A percentile compares a stretch with the other conserved stretches of the same genome.
Evolutionary conservation across 2,113 vertebrate species (phyloP).

Genomic region (Gallinago paraguaiae): DNA sequence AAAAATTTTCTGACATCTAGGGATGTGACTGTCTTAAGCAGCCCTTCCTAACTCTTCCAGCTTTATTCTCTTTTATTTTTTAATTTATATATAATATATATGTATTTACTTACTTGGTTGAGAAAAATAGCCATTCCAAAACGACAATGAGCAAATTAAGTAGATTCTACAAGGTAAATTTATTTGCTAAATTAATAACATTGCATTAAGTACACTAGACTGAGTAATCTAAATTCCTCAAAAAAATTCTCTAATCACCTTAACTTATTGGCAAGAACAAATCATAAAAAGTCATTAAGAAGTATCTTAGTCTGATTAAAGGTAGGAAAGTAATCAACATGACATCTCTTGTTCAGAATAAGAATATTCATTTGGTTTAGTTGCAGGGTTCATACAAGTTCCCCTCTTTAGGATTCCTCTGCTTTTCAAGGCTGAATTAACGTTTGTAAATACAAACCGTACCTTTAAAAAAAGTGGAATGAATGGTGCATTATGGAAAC

Average conservation of each 20-base stretch:
- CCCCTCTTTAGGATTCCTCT: background rate
- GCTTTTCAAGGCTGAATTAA: background rate
- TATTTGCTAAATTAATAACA: background rate
- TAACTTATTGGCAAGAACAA: background rate
- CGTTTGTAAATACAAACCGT: background rate
- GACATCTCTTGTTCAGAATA: background rate
- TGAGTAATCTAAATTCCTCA: background rate
- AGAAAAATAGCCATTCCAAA: background rate
- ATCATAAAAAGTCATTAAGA: background rate
- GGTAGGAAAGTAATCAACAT: background rate
- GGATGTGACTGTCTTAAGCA: background rate
- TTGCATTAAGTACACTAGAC: background rate
- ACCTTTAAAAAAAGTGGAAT: conserved; percentile 9
- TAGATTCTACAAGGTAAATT: background rate
- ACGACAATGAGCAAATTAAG: background rate
- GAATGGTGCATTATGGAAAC: conserved; percentile 13
- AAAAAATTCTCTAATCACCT: background rate
- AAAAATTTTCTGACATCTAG: background rate
- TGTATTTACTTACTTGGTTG: background rate
- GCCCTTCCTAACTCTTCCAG: background rate
- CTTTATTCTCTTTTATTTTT: background rate
- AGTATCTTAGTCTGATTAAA: background rate
- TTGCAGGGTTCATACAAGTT: background rate
- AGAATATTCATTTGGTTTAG: background rate
- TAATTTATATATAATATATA: background rate